phyloP scores from a whole-genome alignment of 2,888 invertebrate genomes.

The Conus canariensis region DNA sequence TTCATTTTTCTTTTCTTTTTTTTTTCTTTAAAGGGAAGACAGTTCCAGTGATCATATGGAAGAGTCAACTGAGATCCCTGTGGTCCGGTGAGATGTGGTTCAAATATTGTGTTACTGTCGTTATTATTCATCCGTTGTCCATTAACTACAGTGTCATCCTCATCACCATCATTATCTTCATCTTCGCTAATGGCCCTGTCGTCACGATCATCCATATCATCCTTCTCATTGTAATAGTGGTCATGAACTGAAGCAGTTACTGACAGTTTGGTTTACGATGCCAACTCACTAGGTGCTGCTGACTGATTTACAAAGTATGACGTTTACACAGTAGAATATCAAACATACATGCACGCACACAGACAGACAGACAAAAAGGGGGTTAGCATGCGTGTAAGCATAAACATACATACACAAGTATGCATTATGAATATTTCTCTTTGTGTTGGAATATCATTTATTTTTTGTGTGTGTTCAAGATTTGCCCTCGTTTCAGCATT shows the following conservation, averaged over 20 bases:
- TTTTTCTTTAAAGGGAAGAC: neutral
- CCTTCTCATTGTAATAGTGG: neutral
- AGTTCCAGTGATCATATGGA: neutral
- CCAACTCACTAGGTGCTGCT: no score
- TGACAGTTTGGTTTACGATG: no score
- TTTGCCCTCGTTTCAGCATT: no score
- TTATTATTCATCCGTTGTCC: neutral
- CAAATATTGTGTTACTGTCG: neutral
- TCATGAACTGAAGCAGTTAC: neutral
- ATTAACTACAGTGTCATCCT: neutral
- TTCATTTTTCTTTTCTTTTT: neutral
- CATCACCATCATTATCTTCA: neutral
- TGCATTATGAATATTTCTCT: no score
- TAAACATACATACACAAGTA: no score
- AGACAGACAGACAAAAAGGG: no score
- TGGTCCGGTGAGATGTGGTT: neutral
- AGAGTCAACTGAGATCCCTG: neutral
- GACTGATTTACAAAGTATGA: no score
- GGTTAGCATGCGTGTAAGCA: no score
- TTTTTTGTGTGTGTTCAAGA: no score
- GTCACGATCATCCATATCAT: neutral
- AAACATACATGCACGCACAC: no score
- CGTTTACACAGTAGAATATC: no score
- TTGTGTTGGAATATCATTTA: no score
- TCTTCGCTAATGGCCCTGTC: neutral